Evolutionary conservation across 2,888 invertebrate species (phyloP), one percentile per base, ranked within the genome.

Genomic region (Rambutsinella grinnellia): DNA sequence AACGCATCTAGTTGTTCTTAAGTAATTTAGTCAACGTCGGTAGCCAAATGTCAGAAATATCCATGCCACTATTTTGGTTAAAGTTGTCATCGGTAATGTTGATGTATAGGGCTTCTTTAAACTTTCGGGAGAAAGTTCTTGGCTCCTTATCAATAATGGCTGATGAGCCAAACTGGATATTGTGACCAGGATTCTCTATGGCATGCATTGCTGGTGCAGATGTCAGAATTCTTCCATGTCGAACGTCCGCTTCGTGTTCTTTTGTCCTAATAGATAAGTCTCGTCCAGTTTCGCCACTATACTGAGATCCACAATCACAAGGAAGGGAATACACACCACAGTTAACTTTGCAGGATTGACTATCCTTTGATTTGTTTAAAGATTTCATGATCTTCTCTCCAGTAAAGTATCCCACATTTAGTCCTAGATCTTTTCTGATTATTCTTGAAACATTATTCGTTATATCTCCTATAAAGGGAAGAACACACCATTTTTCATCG

Each of bases 381-480:
- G 44, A 10, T 2, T 17, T 19, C 13, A 36, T 21, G 3, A 60
- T 3, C 44, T 60, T 60, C 3, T 19, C 3, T 6, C 60, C 60
- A 36, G 60, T 36, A 44, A 60, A 62, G 24, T 62, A 62, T 13
- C 62, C 62, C 23, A 62, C 49, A 2, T 62, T 49, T 3, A 62
- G 47, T 5, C 10, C n/a, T 3, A 62, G 17, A 17, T 3, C 24
- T 6, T 1, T 10, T 2, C 26, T 21, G 3, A 62, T 24, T 10
- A 46, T 47, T 3, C 17, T 3, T 6, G 62, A 47, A 2, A 62
- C 49, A 3, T 49, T 3, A 10, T 62, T 46, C 13, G 62, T 62
- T 2, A 62, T 49, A 17, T 8, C 28, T 24, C 62, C 62, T 13
- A 26, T 62, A 47, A 47, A 62, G 10, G 62, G 62, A n/a, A 62